These are phyloP conservation scores for Diplazon laetatorius DNA, from an alignment of 2,888 invertebrate genomes.

Conservation along the genomic window DNA sequence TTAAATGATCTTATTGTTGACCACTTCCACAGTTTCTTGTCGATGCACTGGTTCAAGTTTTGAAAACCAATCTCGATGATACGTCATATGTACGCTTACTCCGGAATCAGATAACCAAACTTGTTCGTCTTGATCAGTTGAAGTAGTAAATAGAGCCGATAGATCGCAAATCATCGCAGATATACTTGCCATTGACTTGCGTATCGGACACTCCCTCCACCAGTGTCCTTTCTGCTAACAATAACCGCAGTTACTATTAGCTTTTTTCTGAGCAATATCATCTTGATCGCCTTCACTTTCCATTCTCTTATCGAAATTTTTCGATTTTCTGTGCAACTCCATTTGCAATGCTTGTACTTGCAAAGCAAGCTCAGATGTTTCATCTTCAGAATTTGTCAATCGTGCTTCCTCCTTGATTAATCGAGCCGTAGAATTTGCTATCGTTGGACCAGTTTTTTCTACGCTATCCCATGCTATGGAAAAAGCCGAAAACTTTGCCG, in stretches of 20 bases:
- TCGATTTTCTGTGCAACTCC: neutral
- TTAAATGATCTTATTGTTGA: constrained; percentile 7
- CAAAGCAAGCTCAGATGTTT: constrained; percentile 20
- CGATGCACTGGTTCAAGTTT: constrained; percentile 20
- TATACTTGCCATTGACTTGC: neutral
- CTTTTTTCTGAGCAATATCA: constrained; percentile 7
- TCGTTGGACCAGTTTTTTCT: constrained; percentile 10
- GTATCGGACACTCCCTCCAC: constrained; percentile 16
- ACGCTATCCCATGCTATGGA: constrained; percentile 19
- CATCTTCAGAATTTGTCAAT: constrained; percentile 12
- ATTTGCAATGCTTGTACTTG: constrained; percentile 19
- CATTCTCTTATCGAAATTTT: constrained; percentile 12
- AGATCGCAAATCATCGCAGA: constrained; percentile 25
- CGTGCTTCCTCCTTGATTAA: constrained; percentile 10
- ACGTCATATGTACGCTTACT: constrained; percentile 62
- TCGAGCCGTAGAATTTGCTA: constrained; percentile 14
- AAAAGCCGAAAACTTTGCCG: neutral
- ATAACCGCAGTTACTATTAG: constrained; percentile 19
- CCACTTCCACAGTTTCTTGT: constrained; percentile 21
- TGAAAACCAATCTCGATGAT: constrained; percentile 45
- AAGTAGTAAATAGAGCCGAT: constrained; percentile 7
- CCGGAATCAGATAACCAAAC: constrained; percentile 61
- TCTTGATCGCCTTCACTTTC: constrained; percentile 2
- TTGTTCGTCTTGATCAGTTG: constrained; percentile 37
- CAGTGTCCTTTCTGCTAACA: constrained; percentile 20